Evolutionary conservation across 1,140 invertebrate species (phyloP).

Genomic region (Neotoxoptera formosana): DNA sequence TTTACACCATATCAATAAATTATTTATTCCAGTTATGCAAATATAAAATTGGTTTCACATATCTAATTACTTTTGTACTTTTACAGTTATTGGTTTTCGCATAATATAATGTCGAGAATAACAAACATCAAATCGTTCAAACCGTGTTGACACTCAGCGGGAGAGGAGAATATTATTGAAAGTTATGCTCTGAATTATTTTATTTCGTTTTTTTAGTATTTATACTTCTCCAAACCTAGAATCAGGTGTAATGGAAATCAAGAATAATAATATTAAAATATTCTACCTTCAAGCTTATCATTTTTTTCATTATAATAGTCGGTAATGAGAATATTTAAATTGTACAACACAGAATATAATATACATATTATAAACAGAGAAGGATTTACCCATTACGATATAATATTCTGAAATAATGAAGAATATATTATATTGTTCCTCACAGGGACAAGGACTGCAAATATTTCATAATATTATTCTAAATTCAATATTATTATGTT

Average conservation of each 20-base stretch:
- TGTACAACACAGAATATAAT: neutral
- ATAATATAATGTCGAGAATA: neutral
- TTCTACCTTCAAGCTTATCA: neutral
- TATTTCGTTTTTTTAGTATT: too few species aligned
- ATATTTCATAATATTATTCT: too few species aligned
- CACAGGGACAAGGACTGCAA: too few species aligned
- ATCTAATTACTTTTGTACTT: neutral
- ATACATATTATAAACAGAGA: neutral
- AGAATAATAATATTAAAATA: neutral
- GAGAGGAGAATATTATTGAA: neutral
- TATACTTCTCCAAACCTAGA: too few species aligned
- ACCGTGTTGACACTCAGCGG: neutral
- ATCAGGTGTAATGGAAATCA: neutral
- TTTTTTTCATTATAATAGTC: neutral
- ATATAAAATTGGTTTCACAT: neutral
- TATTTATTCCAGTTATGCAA: neutral
- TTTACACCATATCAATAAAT: neutral
- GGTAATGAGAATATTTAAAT: neutral
- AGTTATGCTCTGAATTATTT: neutral
- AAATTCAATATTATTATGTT: too few species aligned
- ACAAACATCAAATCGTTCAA: neutral
- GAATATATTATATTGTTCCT: too few species aligned
- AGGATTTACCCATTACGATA: too few species aligned
- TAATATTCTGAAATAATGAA: too few species aligned
- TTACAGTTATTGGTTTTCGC: neutral